Conservation (phyloP, 2,113 vertebrate species). For the Argyrosomus japonicus region DNA sequence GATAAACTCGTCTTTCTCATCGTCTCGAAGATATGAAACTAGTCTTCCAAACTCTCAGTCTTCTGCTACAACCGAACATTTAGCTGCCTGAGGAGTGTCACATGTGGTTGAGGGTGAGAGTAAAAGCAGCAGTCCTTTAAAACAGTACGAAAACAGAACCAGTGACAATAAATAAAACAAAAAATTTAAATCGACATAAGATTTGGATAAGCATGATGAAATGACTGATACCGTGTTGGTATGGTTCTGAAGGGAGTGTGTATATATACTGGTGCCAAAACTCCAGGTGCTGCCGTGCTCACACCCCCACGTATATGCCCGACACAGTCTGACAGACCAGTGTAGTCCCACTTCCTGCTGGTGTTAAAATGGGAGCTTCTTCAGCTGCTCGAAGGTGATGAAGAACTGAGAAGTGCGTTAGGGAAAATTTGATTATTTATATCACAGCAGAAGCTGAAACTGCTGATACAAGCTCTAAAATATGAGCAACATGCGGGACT, state of each 20-base stretch:
- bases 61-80: conserved; percentile 32
- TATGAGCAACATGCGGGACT: too few species aligned
- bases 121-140: conserved; percentile 13
- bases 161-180: conserved; percentile 42
- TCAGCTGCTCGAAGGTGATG: conserved; percentile 97
- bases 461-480: too few species aligned
- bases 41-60: conserved; percentile 4
- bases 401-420: conserved; percentile 91
- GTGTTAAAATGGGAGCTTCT: conserved; percentile 92
- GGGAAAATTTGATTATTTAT: conserved; percentile 67
- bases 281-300: conserved; percentile 46
- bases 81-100: conserved; percentile 68
- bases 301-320: conserved; percentile 44
- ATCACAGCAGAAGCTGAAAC: not conserved
- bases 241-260: conserved; percentile 39
- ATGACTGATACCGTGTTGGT: conserved; percentile 1
- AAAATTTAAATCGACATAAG: not conserved
- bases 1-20: not conserved
- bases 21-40: too few species aligned
- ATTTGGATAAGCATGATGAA: conserved; percentile 28
- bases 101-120: conserved; percentile 19
- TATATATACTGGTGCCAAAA: conserved; percentile 50
- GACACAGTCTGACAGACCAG: conserved; percentile 32
- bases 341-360: conserved; percentile 4
- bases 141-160: conserved; percentile 3